Evolutionary conservation across 2,797 vertebrate species (phyloP), one percentile per base, ranked within the genome.

Genomic region (Sarcophilus harrisii): DNA sequence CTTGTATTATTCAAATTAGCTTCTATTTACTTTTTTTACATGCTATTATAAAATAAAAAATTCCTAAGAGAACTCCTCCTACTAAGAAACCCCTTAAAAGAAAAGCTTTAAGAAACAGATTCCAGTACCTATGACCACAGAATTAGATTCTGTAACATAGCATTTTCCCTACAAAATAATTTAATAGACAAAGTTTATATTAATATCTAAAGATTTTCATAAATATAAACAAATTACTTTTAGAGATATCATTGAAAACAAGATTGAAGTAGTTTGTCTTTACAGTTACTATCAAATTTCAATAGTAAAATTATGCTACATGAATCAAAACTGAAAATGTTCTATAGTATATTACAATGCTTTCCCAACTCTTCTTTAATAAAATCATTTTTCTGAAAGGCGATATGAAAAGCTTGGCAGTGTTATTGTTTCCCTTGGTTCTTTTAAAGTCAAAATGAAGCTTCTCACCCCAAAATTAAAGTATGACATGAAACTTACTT

Each of bases 401-500:
- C 21, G n/a, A 81, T 45, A 81, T 45, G 38, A 81, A 21, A 18
- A 81, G 45, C 18, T 81, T 45, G 73, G 21, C 38, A 45, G n/a
- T n/a, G 14, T 66, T 66, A 66, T n/a, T 66, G 32, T 73, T n/a
- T 73, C 66, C 16, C 5, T 24, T 81, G 8, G 38, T 81, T 73
- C 66, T 38, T 73, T 45, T 81, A 81, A 81, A 10, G 38, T 14
- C 2, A 57, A 95, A 94, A 90, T 16, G 21, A 93, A 94, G 27
- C 49, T 93, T 90, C 90, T 52, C 38, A 81, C 57, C 57, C 12
- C 8, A 87, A 57, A 58, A 1, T 93, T 93, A 94, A 52, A 91
- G 11, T 95, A 29, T 87, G 49, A 95, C 87, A 95, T 9, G 59
- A 96, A 90, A 95, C 30, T 90, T 91, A 10, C 57, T 92, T 58